A percentile compares a stretch with the other conserved stretches of the same genome.
Conservation (phyloP, 1,140 invertebrate genomes). For the Aphaenogaster rudis region DNA sequence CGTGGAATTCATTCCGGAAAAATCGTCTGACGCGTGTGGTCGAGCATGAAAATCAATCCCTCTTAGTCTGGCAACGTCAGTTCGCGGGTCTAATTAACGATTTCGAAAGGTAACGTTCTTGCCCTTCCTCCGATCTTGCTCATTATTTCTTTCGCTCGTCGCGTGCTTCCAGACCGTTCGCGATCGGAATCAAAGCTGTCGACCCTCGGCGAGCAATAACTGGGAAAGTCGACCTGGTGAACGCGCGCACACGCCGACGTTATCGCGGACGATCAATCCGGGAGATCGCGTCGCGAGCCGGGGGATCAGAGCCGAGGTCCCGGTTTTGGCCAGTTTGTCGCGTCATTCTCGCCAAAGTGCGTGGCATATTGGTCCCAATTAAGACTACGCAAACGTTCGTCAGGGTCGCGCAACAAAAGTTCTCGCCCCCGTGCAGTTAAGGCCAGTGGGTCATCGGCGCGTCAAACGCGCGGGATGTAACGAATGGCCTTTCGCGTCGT, state of each 20-base stretch:
- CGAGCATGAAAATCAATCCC: not conserved
- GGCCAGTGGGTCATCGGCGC: slow-evolving; percentile 74
- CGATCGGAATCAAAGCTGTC: not conserved
- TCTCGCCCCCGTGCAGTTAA: slow-evolving; percentile 59
- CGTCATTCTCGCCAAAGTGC: not conserved
- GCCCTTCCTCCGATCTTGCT: not conserved
- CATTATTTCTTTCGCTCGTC: not conserved
- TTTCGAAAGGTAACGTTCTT: not conserved
- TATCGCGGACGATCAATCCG: not conserved
- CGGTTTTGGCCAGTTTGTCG: not conserved
- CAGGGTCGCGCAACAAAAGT: slow-evolving; percentile 45
- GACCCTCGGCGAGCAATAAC: not conserved
- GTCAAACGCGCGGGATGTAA: slow-evolving; percentile 63
- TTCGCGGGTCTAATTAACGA: not conserved
- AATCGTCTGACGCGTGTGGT: not conserved
- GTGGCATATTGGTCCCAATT: slow-evolving; percentile 58
- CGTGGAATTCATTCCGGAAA: slow-evolving; percentile 16
- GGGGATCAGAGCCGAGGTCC: not conserved
- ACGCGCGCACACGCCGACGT: not conserved
- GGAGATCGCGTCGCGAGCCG: not conserved
- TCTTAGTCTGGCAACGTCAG: not conserved
- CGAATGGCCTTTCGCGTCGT: slow-evolving; percentile 33
- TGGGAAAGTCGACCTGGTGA: not conserved
- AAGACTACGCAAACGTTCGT: slow-evolving; percentile 63
- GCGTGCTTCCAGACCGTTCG: not conserved